phyloP scores from a whole-genome alignment of 2,113 vertebrate genomes.

The Tricholaema leucomelas region DNA sequence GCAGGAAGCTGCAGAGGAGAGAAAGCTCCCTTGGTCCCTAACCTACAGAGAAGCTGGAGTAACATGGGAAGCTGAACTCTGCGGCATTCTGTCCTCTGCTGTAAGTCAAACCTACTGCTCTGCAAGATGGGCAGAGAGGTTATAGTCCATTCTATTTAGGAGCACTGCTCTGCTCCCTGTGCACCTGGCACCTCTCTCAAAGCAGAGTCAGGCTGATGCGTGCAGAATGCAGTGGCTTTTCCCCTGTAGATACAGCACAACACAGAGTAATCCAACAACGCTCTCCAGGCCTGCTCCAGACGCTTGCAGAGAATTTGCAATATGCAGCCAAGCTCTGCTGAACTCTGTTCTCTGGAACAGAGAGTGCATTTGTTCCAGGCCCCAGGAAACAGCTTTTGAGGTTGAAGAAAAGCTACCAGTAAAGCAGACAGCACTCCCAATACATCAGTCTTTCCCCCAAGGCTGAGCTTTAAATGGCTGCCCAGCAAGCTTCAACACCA shows the following conservation, averaged over 20 bases:
- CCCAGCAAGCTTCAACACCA: neutral
- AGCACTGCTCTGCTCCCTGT: neutral
- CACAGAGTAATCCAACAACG: neutral
- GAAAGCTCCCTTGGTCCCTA: neutral
- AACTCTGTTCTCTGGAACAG: neutral
- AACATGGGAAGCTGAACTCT: neutral
- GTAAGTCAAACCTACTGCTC: neutral
- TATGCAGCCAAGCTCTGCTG: neutral
- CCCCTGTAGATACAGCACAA: neutral
- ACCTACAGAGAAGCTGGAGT: neutral
- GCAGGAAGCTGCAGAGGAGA: neutral
- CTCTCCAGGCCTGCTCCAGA: neutral
- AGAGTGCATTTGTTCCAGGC: neutral
- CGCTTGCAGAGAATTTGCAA: neutral
- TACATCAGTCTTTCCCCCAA: neutral
- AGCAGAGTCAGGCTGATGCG: neutral
- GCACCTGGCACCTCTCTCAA: neutral
- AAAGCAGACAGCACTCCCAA: neutral
- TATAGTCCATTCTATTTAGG: neutral
- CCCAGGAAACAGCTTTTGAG: neutral
- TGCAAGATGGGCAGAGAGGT: neutral
- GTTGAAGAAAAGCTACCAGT: neutral
- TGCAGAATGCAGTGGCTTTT: neutral
- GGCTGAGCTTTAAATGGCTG: conserved; percentile 5
- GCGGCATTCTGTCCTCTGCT: neutral